Percentiles rank a stretch among this genome's conserved stretches.
Conservation (phyloP, 2,113 vertebrate genomes). For the Sclerurus mexicanus region DNA sequence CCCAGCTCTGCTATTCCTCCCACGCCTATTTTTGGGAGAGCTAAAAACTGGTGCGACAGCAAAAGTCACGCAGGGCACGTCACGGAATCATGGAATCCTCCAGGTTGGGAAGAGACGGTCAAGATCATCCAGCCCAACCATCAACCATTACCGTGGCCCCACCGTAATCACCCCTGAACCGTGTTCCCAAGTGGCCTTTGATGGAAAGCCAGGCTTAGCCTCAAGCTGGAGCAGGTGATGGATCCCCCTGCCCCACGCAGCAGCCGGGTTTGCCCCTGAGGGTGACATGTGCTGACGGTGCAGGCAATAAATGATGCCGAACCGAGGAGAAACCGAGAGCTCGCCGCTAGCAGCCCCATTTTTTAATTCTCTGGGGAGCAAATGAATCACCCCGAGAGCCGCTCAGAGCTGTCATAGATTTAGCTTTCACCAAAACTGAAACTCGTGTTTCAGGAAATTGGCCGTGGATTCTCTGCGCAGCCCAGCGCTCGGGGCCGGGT, state of each 20-base stretch:
- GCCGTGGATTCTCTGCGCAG: not conserved
- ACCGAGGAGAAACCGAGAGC: slow-evolving; percentile 48
- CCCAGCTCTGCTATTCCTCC: not conserved
- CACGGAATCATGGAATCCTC: rapidly evolving
- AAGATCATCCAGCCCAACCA: not conserved
- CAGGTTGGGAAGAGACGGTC: rapidly evolving
- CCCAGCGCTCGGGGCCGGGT: not conserved
- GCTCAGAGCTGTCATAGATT: not conserved
- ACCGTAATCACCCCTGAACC: not conserved
- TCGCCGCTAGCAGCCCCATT: not conserved
- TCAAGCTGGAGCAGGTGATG: not conserved
- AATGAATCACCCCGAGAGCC: slow-evolving; percentile 45
- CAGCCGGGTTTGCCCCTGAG: not conserved
- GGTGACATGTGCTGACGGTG: not conserved
- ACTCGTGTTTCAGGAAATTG: slow-evolving; percentile 5
- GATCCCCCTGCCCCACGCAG: rapidly evolving
- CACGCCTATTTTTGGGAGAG: not conserved
- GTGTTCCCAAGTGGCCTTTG: rapidly evolving
- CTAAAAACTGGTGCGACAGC: not conserved
- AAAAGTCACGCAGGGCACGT: rapidly evolving
- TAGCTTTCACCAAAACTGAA: slow-evolving; percentile 65
- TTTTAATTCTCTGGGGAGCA: not conserved
- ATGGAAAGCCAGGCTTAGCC: not conserved
- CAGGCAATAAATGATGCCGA: not conserved
- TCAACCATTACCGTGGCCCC: not conserved